A percentile compares a stretch with the other conserved stretches of the same genome.
Conservation (phyloP, 1,140 invertebrate genomes). For the Parasteatoda tepidariorum region DNA sequence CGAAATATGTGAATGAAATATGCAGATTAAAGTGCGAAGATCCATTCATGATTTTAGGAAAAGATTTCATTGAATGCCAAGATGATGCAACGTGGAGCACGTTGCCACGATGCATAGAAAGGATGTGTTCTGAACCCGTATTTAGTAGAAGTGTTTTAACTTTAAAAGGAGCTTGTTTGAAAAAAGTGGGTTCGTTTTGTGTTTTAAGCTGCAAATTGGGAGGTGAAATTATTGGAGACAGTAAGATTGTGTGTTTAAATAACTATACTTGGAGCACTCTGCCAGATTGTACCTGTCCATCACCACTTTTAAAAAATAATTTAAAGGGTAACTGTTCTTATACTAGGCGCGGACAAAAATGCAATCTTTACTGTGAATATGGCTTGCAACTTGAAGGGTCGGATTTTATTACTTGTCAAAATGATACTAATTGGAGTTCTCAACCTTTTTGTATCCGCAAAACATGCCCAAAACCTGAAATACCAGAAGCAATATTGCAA, state of each 20-base stretch:
- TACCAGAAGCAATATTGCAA: background rate
- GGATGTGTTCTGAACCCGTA: background rate
- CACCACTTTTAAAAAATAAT: background rate
- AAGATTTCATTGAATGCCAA: background rate
- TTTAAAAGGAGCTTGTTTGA: background rate
- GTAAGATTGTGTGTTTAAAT: constrained; percentile 6
- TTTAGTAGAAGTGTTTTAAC: background rate
- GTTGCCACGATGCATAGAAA: background rate
- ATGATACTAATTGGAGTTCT: constrained; percentile 9
- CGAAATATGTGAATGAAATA: background rate
- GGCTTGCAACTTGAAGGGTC: background rate
- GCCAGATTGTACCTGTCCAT: constrained; percentile 1
- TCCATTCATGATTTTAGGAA: background rate
- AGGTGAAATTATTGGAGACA: background rate
- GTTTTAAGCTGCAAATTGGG: background rate
- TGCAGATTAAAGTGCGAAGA: background rate
- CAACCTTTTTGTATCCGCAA: background rate
- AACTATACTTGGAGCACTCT: background rate
- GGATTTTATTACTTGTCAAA: background rate
- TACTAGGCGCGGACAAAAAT: constrained; percentile 1
- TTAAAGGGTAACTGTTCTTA: background rate
- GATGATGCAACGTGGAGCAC: background rate
- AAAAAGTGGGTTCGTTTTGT: background rate
- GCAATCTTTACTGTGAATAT: background rate
- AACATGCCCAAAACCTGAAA: background rate